Evolutionary conservation across 2,113 vertebrate species (phyloP), one percentile per base, ranked within the genome.

Genomic region (Bos javanicus): DNA sequence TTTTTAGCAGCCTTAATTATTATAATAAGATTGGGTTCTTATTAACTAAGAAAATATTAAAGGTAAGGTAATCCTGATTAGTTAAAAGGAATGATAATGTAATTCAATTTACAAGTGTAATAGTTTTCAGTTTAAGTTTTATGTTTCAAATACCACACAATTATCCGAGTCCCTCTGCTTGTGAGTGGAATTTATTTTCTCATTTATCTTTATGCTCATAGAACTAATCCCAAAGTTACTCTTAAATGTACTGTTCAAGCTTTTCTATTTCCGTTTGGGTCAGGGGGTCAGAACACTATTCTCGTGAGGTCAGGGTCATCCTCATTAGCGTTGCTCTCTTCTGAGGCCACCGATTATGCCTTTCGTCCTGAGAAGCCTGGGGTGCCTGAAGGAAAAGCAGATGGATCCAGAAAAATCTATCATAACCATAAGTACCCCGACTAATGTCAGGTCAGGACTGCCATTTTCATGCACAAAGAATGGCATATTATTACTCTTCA

Each of bases 281-380:
- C 80, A 92, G 30, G 17, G 64, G 80, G 84, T 97, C 90, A 96
- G 81, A 87, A 33, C n/a, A 74, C 94, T 85, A 25, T 87, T 96
- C 84, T 85, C 64, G 2, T 6, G 64, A 76, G 97, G 90, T 97
- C 95, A 96, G 92, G 96, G 95, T 97, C 92, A 90, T 57, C 87
- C 97, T 97, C 97, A 97, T 98, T 98, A 98, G 81, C 0, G 39
- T 89, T 43, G 62, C 78, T 97, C 84, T 96, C 74, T 90, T 96
- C 88, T 85, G 74, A 96, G 94, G 81, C 54, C 48, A 3, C 76
- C 1, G 30, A 95, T 95, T 36, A 96, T 2, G 8, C 43, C 64
- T 95, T 90, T 83, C 33, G 5, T 96, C 74, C 90, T 84, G 43
- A 90, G 56, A 84, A 95, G n/a, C 91, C 87, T 54, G 54, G 59